A percentile compares a stretch with the other conserved stretches of the same genome.
Evolutionary conservation across 2,113 vertebrate species (phyloP).

Genomic region (Anguilla rostrata): DNA sequence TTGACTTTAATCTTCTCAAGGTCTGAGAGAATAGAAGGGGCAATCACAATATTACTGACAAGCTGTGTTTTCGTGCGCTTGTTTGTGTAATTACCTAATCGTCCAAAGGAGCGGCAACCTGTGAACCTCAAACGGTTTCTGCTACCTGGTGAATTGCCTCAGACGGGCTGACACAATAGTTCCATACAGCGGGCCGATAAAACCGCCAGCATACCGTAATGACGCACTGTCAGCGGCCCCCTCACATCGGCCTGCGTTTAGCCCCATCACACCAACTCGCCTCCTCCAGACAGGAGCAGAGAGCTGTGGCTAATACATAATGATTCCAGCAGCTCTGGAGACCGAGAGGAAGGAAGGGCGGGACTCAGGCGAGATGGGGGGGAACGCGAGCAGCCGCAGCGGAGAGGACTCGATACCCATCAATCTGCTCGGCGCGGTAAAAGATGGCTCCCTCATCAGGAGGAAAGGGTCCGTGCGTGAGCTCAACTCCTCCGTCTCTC

Average conservation of each 20-base stretch:
- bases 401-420: slow-evolving; percentile 20
- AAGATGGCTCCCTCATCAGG: not conserved
- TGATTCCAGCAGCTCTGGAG: slow-evolving; percentile 18
- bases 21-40: not conserved
- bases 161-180: not conserved
- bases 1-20: not conserved
- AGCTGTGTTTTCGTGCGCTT: not conserved
- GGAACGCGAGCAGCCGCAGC: slow-evolving; percentile 5
- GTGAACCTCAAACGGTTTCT: not conserved
- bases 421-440: slow-evolving; percentile 15
- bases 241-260: slow-evolving; percentile 8
- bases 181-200: not conserved
- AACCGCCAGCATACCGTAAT: not conserved
- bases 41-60: slow-evolving; percentile 5
- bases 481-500: not conserved
- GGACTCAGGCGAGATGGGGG: not conserved
- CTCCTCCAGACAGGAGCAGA: not conserved
- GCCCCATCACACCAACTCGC: slow-evolving; percentile 19
- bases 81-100: not conserved
- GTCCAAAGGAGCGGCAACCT: not conserved
- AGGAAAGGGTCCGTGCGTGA: not conserved
- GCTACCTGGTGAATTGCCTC: not conserved
- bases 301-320: slow-evolving; percentile 23
- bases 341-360: not conserved
- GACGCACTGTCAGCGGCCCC: not conserved